Conservation (phyloP, 2,888 invertebrate species). For the Periphyllus acericola region DNA sequence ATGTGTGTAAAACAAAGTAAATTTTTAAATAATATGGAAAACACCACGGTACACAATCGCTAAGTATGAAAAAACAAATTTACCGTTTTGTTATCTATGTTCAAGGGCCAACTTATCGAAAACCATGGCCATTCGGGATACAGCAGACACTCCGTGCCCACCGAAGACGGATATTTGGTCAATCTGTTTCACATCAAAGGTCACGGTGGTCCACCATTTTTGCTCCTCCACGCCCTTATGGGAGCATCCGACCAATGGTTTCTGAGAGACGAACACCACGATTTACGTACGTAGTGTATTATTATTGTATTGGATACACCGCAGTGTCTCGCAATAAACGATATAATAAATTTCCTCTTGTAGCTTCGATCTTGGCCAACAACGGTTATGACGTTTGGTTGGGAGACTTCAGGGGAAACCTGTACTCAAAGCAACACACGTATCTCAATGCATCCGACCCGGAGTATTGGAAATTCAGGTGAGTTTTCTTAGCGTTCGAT, state of each 20-base stretch:
- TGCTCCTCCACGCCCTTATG: conserved; percentile 65
- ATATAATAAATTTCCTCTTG: background rate
- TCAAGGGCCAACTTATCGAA: conserved; percentile 41
- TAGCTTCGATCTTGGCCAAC: conserved; percentile 62
- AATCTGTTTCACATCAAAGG: conserved; percentile 76
- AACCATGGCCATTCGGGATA: conserved; percentile 38
- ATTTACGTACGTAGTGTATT: conserved; percentile 64
- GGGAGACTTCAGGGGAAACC: conserved; percentile 62
- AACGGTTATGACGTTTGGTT: conserved; percentile 63
- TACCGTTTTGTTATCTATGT: background rate
- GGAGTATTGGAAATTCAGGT: conserved; percentile 63
- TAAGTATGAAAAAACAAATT: too few species aligned
- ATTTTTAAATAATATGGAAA: too few species aligned
- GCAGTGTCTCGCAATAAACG: background rate
- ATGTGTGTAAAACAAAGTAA: too few species aligned
- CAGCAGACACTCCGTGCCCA: conserved; percentile 72
- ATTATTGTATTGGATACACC: too few species aligned
- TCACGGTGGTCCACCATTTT: conserved; percentile 63
- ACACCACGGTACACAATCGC: too few species aligned
- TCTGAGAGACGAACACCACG: conserved; percentile 64
- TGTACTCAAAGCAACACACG: conserved; percentile 58
- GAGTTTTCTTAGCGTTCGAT: too few species aligned
- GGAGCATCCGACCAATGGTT: conserved; percentile 65
- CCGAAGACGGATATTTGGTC: conserved; percentile 83
- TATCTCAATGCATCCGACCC: conserved; percentile 54